A percentile compares a stretch with the other conserved stretches of the same genome.
These are phyloP conservation scores for Dysmachus trigonus DNA, from an alignment of 2,888 invertebrate genomes.

Conservation along the genomic window DNA sequence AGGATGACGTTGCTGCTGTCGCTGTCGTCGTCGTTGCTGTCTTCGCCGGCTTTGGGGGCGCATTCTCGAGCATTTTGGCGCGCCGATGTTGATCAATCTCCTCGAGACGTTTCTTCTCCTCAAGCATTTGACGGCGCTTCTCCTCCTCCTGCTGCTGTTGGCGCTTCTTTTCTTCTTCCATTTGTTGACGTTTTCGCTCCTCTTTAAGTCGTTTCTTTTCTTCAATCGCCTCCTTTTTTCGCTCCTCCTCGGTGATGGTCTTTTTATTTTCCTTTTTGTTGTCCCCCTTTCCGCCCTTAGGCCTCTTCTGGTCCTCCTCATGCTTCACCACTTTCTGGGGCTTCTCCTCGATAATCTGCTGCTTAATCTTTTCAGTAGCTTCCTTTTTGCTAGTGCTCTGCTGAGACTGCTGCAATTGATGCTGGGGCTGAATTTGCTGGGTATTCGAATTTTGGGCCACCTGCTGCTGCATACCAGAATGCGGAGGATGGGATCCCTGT, in stretches of 20 bases:
- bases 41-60: not conserved
- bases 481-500: not conserved
- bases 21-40: not conserved
- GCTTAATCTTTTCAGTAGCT: not conserved
- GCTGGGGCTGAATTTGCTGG: slow-evolving; percentile 24
- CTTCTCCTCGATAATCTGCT: not conserved
- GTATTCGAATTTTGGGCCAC: not conserved
- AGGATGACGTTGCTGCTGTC: not conserved
- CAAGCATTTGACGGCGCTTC: slow-evolving; percentile 58
- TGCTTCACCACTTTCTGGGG: slow-evolving; percentile 2
- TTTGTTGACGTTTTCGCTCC: slow-evolving; percentile 57
- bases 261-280: slow-evolving; percentile 42
- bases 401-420: slow-evolving; percentile 42
- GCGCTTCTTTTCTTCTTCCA: slow-evolving; percentile 46
- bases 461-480: not conserved
- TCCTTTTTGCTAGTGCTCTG: slow-evolving; percentile 24
- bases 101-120: slow-evolving; percentile 62
- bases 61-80: slow-evolving; percentile 53
- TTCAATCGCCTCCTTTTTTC: slow-evolving; percentile 55
- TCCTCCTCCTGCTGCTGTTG: slow-evolving; percentile 57
- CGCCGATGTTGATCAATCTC: slow-evolving; percentile 62
- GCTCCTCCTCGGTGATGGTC: slow-evolving; percentile 56
- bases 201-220: slow-evolving; percentile 61
- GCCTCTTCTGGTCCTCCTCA: slow-evolving; percentile 40
- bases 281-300: slow-evolving; percentile 46